These are phyloP conservation scores for Hecatera dysodea DNA, from an alignment of 2,888 invertebrate species.

Conservation along the genomic window DNA sequence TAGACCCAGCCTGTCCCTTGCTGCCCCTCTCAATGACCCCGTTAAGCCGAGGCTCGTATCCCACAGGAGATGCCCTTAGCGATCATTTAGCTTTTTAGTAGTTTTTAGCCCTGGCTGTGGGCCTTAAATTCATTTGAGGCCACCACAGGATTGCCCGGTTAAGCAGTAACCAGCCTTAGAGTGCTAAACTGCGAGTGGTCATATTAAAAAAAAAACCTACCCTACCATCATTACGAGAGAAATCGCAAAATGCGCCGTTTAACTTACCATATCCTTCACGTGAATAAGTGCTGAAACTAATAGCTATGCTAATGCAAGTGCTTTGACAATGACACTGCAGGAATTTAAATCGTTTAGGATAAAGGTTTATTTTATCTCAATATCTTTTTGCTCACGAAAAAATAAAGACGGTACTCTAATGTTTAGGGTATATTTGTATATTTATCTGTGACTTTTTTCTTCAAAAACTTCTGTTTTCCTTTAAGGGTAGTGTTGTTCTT, in stretches of 20 bases:
- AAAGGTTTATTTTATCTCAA: conserved; percentile 5
- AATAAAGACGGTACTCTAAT: neutral
- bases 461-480: conserved; percentile 4
- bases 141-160: no score
- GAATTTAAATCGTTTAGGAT: conserved; percentile 23
- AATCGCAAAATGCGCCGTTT: conserved; percentile 62
- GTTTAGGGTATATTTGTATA: conserved; percentile 4
- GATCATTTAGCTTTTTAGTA: no score
- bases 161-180: no score
- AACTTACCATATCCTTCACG: conserved; percentile 42
- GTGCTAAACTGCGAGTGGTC: no score
- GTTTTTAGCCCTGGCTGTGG: no score
- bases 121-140: no score
- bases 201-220: no score
- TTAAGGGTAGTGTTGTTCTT: neutral
- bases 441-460: conserved; percentile 13
- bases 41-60: no score
- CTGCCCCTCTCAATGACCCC: no score
- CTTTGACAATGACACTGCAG: conserved; percentile 23
- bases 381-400: neutral
- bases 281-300: conserved; percentile 41
- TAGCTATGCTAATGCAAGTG: conserved; percentile 48
- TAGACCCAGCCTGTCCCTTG: no score
- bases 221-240: conserved; percentile 62
- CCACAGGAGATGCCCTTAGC: no score